Evolutionary conservation across 2,888 invertebrate species (phyloP).

Genomic region (Cabera pusaria): DNA sequence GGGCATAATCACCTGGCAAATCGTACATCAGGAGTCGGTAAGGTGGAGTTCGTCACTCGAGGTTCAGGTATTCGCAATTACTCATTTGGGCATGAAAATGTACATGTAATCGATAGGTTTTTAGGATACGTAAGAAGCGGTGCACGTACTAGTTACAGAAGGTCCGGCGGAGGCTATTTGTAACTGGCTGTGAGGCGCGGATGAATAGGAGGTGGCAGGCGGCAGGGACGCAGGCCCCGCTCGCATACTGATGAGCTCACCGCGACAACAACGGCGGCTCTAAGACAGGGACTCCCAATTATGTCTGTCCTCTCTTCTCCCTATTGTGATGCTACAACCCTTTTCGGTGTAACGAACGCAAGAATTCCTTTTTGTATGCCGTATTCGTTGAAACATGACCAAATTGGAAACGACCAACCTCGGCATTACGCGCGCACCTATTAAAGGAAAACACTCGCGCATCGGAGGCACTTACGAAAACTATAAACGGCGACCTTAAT

Average conservation of each 20-base stretch:
- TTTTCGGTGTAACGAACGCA: constrained; percentile 38
- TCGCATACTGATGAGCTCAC: constrained; percentile 64
- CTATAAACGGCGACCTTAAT: constrained; percentile 39
- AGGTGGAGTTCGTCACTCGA: constrained; percentile 32
- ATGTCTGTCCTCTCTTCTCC: constrained; percentile 48
- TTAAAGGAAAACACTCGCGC: constrained; percentile 30
- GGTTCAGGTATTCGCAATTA: constrained; percentile 52
- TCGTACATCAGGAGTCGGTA: constrained; percentile 43
- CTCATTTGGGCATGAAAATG: constrained; percentile 53
- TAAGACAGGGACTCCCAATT: constrained; percentile 54
- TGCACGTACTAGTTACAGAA: constrained; percentile 52
- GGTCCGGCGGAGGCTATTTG: constrained; percentile 63
- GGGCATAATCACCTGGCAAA: constrained; percentile 50
- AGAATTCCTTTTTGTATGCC: constrained; percentile 30
- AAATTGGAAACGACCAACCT: constrained; percentile 23
- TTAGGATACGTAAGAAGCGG: constrained; percentile 40
- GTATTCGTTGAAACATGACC: constrained; percentile 29
- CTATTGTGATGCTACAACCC: constrained; percentile 42
- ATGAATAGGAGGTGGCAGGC: constrained; percentile 53
- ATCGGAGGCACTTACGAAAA: constrained; percentile 30
- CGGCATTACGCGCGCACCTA: constrained; percentile 20
- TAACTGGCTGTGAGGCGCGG: constrained; percentile 61
- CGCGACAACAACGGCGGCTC: constrained; percentile 34
- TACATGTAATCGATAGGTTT: constrained; percentile 30
- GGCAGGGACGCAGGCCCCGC: constrained; percentile 38